phyloP scores from a whole-genome alignment of 2,888 invertebrate species.

The Eupeodes luniger region DNA sequence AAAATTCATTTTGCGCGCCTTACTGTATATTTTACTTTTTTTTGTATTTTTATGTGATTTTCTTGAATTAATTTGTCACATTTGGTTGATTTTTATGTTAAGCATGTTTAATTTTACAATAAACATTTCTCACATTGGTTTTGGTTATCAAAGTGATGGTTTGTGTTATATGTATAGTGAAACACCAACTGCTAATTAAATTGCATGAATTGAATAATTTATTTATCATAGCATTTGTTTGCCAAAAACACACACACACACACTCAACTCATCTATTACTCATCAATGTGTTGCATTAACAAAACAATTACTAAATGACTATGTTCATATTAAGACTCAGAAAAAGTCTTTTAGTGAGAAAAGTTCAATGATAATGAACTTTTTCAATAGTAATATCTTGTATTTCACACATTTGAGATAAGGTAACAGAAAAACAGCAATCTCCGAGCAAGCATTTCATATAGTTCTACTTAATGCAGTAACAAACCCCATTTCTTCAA shows the following conservation, averaged over 20 bases:
- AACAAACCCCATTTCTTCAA: background rate
- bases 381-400: background rate
- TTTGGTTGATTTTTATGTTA: slow-evolving; percentile 15
- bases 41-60: slow-evolving; percentile 11
- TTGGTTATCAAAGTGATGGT: background rate
- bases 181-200: slow-evolving; percentile 52
- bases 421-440: no score
- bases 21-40: background rate
- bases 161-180: slow-evolving; percentile 36
- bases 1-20: slow-evolving; percentile 34
- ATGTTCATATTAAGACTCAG: no score
- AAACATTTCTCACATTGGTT: slow-evolving; percentile 51
- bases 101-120: slow-evolving; percentile 23
- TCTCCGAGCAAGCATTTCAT: no score
- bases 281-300: background rate
- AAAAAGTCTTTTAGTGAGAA: background rate
- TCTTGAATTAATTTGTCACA: slow-evolving; percentile 2
- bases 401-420: background rate
- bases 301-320: no score
- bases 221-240: background rate
- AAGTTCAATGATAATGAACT: background rate
- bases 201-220: slow-evolving; percentile 63
- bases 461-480: background rate
- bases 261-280: background rate
- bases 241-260: background rate